Conservation (phyloP, 2,888 invertebrate genomes). For the Lasioglossum marginatum region DNA sequence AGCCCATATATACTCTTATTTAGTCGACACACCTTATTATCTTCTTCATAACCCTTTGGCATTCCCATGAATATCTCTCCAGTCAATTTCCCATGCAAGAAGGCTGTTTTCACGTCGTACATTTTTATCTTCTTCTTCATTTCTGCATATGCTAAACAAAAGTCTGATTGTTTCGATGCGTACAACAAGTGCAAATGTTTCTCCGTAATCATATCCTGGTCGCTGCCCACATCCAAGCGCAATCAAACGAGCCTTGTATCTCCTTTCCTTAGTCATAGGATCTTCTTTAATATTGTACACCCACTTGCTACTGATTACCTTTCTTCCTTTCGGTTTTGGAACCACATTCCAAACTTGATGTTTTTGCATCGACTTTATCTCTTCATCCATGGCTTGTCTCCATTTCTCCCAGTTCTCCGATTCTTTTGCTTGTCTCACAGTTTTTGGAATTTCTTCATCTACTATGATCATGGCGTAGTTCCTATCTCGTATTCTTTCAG, state of each 20-base stretch:
- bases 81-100: conserved; percentile 7
- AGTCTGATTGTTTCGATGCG: too few species aligned
- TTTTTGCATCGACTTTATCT: too few species aligned
- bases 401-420: too few species aligned
- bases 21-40: not conserved
- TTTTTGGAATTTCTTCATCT: not conserved
- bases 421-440: not conserved
- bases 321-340: not conserved
- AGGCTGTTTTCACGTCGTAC: conserved; percentile 3
- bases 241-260: not conserved
- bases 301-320: not conserved
- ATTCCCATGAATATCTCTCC: conserved; percentile 8
- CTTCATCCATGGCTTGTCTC: too few species aligned
- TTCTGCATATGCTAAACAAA: too few species aligned
- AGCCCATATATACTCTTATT: conserved; percentile 16
- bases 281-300: not conserved
- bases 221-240: not conserved
- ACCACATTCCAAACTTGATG: too few species aligned
- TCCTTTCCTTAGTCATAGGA: not conserved
- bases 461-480: not conserved
- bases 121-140: too few species aligned
- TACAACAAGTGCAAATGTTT: too few species aligned
- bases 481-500: not conserved
- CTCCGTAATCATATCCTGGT: not conserved
- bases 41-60: conserved; percentile 9